Evolutionary conservation across 2,797 vertebrate genomes (phyloP).

Genomic region (Urosaurus nigricauda): DNA sequence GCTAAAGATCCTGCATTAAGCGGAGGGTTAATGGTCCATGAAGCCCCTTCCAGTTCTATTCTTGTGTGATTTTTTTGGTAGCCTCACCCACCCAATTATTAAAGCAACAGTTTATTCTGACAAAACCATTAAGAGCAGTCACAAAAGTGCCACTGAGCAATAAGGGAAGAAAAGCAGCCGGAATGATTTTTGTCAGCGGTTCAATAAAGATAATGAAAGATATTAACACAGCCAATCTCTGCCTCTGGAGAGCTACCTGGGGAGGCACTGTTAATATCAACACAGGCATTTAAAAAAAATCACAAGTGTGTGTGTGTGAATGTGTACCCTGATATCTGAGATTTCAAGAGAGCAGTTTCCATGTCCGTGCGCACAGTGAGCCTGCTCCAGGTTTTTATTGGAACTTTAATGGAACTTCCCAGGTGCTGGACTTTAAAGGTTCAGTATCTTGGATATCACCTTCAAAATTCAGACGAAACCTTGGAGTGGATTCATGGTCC

Average conservation of each 20-base stretch:
- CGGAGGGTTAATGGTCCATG: too few species aligned
- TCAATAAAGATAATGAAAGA: neutral
- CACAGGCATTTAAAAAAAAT: neutral
- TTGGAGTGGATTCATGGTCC: too few species aligned
- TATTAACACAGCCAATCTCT: slow-evolving; percentile 3
- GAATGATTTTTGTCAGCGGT: neutral
- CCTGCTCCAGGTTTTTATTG: too few species aligned
- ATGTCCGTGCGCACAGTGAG: too few species aligned
- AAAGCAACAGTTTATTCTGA: too few species aligned
- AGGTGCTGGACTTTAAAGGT: too few species aligned
- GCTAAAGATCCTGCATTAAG: too few species aligned
- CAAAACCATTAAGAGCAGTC: neutral
- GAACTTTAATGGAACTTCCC: too few species aligned
- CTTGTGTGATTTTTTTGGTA: too few species aligned
- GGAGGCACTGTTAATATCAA: neutral
- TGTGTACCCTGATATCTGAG: neutral
- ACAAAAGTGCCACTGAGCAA: neutral
- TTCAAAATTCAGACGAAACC: neutral
- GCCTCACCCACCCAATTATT: neutral
- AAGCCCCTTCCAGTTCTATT: too few species aligned
- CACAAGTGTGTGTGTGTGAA: neutral
- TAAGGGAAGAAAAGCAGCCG: neutral
- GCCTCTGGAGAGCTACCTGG: neutral
- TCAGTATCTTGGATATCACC: neutral
- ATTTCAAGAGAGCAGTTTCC: too few species aligned